Percentiles rank a stretch among this genome's conserved stretches.
These are phyloP conservation scores for Gymnocheta viridis DNA, from an alignment of 2,888 invertebrate genomes.

Conservation along the genomic window DNA sequence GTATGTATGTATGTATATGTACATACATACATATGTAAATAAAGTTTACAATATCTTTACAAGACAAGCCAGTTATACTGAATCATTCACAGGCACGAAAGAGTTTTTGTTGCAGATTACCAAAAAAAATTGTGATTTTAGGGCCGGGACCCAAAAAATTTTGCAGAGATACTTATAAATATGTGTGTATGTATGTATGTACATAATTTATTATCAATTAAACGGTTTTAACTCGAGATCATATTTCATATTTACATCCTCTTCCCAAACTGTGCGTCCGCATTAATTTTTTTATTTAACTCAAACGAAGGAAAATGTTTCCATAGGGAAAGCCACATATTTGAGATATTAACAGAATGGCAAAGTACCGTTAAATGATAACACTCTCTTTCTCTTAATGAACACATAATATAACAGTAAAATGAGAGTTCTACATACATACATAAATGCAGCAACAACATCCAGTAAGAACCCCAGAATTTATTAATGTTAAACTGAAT, in stretches of 20 bases:
- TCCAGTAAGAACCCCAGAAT: neutral
- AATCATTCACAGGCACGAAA: neutral
- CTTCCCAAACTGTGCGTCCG: neutral
- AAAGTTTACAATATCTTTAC: too few relatives aligned
- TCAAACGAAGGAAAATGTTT: neutral
- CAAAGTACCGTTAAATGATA: constrained; percentile 26
- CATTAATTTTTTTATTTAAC: neutral
- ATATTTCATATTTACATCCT: neutral
- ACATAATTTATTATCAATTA: neutral
- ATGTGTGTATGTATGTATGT: neutral
- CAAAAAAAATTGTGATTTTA: neutral
- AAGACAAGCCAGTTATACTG: neutral
- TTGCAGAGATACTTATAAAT: neutral
- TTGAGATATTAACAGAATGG: neutral
- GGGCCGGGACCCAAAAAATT: too few relatives aligned
- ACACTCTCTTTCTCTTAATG: neutral
- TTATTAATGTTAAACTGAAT: constrained; percentile 6
- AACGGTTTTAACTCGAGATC: neutral
- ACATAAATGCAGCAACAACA: constrained; percentile 22
- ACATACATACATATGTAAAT: neutral
- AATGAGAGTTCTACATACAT: constrained; percentile 4
- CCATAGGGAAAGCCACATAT: neutral
- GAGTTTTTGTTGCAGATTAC: too few relatives aligned
- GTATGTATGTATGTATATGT: neutral
- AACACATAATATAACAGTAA: constrained; percentile 3